Base-by-base conservation (phyloP, 2,797 vertebrate species). In the Cossypha niveicapilla region DNA sequence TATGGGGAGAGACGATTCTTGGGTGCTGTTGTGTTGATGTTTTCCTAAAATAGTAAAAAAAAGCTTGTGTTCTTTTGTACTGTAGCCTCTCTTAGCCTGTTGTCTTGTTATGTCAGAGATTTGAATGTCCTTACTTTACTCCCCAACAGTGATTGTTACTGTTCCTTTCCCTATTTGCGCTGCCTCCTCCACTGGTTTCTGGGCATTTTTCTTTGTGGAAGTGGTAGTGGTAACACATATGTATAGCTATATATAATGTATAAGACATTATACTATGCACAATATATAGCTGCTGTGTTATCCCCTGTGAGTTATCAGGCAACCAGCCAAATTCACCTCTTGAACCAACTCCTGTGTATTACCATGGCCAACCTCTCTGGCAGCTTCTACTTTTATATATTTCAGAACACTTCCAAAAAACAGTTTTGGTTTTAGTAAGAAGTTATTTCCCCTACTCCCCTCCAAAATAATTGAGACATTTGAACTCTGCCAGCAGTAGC, bases 1-100 rank as follows among this genome's bases (percentile, higher is more conserved):
- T 58, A 25, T 18, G 30, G 82, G n/a, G 56, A 68, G 18, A 39
- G 32, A 34, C 1, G 6, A 44, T 77, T 90, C 22, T 44, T 48
- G 35, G 51, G n/a, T 79, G 76, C 28, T 93, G 11, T 21, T 5
- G 0, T 48, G 28, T 47, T 3, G 4, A 60, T 0, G 1, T 32
- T 83, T 79, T 91, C 65, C 42, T 73, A 24, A 62, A 44, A 34
- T 8, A 41, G 44, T 58, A 21, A 71, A 80, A 37, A 35, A 57
- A 35, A 21, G 4, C 18, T 47, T 66, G 13, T 42, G 51, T 22
- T 32, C 66, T 72, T 73, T 30, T 9, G 21, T 77, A 18, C 42
- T 54, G 30, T 71, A 72, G 16, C 25, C 37, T 73, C 35, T 57
- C 8, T 53, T 37, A 54, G 27, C 9, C 27, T 61, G 32, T 82